A percentile compares a stretch with the other conserved stretches of the same genome.
These are phyloP conservation scores for Mamestra brassicae DNA, from an alignment of 2,888 invertebrate genomes.

Conservation along the genomic window DNA sequence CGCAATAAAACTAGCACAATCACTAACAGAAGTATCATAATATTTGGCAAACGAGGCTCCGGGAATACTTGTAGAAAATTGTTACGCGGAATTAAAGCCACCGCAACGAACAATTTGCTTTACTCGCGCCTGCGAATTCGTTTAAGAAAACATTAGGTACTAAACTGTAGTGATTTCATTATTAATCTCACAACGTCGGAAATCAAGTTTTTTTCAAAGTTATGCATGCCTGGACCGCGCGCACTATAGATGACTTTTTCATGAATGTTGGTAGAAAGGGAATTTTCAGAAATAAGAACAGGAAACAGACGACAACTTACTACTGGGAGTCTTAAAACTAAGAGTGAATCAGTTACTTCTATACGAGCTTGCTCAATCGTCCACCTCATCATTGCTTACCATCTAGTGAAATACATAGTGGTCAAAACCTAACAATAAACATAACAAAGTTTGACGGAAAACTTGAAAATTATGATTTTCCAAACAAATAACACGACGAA, in stretches of 20 bases:
- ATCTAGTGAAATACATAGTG: not conserved
- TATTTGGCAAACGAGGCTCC: not conserved
- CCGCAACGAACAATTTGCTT: too few relatives aligned
- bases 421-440: not conserved
- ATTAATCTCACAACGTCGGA: too few relatives aligned
- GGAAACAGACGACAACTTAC: too few relatives aligned
- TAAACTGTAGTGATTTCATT: not conserved
- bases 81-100: not conserved
- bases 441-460: not conserved
- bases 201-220: too few relatives aligned
- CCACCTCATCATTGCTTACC: not conserved
- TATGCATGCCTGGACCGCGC: too few relatives aligned
- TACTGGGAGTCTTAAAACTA: not conserved
- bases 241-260: too few relatives aligned
- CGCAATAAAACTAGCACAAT: constrained; percentile 31
- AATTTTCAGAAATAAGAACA: too few relatives aligned
- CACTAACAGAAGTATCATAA: constrained; percentile 14
- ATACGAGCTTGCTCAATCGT: not conserved
- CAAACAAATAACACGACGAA: not conserved
- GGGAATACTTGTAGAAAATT: not conserved
- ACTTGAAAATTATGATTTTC: not conserved
- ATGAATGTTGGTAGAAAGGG: too few relatives aligned
- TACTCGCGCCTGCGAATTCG: not conserved
- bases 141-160: not conserved
- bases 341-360: not conserved